Evolutionary conservation across 2,888 invertebrate genomes (phyloP), one percentile per base, ranked within the genome.

Genomic region (Dioctria linearis): DNA sequence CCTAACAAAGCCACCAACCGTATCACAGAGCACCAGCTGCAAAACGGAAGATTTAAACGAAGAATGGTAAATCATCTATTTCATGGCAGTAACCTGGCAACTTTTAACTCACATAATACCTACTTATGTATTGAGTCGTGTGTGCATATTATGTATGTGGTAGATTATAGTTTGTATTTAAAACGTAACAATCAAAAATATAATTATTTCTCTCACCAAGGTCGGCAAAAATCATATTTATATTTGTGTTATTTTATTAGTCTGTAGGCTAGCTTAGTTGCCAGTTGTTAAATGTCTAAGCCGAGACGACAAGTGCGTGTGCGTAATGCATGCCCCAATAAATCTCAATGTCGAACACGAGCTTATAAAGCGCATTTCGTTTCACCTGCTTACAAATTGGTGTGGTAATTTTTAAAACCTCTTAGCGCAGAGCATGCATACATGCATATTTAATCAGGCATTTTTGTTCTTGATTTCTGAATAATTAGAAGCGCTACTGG

Each of bases 241-340:
- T 25, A 2, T 25, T 25, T 25, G 25, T 25, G 25, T 25, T 25
- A 25, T 25, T 25, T 25, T 25, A 25, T 25, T 25, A 25, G 25
- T 25, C 25, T 25, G n/a, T n/a, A 25, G 25, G 25, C 25, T 25
- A 25, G 25, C 25, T 25, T 25, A 25, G 25, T 25, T 25, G 25
- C 2, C 25, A 25, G 25, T 25, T 25, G 25, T 25, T 25, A 25
- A 25, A 25, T 25, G 25, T 25, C 25, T 25, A 25, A 1, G 25
- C 25, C 25, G 25, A 25, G 25, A 25, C 25, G 25, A 25, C 25
- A 25, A 25, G 25, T 25, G 37, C 49, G 69, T 46, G 39, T 69
- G 49, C 49, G 69, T 43, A 46, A 46, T 69, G 8, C 69, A 69
- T 51, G 69, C 69, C 69, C 69, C 49, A 69, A 49, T 69, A 49